Evolutionary conservation across 2,888 invertebrate genomes (phyloP).

Genomic region (Ochlodes sylvanus): DNA sequence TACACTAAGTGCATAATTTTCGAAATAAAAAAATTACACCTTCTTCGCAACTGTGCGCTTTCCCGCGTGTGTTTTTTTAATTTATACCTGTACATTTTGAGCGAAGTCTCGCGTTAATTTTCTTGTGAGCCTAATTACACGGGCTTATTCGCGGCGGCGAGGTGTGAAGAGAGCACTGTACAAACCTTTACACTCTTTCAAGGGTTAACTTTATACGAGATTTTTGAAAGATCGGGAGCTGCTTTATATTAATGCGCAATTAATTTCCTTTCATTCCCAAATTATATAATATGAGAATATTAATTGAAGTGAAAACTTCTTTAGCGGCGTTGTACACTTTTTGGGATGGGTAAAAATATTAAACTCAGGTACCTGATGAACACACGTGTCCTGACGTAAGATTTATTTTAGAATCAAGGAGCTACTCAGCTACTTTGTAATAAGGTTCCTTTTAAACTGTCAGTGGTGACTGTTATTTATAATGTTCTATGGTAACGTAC

Average conservation of each 20-base stretch:
- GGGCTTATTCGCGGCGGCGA: slow-evolving; percentile 60
- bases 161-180: slow-evolving; percentile 61
- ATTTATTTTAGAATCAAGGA: too few relatives aligned
- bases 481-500: too few relatives aligned
- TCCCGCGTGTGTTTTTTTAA: slow-evolving; percentile 30
- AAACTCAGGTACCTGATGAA: too few relatives aligned
- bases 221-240: slow-evolving; percentile 32
- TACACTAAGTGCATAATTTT: slow-evolving; percentile 38
- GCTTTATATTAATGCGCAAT: slow-evolving; percentile 19
- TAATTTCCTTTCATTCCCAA: slow-evolving; percentile 5
- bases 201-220: slow-evolving; percentile 57
- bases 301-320: too few relatives aligned
- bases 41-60: slow-evolving; percentile 33
- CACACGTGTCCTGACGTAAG: too few relatives aligned
- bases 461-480: too few relatives aligned
- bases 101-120: slow-evolving; percentile 62
- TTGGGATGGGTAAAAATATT: too few relatives aligned
- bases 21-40: slow-evolving; percentile 32
- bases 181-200: slow-evolving; percentile 62
- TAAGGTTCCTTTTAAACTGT: too few relatives aligned
- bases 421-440: too few relatives aligned
- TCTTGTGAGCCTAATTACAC: slow-evolving; percentile 79
- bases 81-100: slow-evolving; percentile 28
- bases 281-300: too few relatives aligned
- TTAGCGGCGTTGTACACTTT: too few relatives aligned